Base-by-base conservation (phyloP, 2,888 invertebrate species). In the Amphiduros pacificus region DNA sequence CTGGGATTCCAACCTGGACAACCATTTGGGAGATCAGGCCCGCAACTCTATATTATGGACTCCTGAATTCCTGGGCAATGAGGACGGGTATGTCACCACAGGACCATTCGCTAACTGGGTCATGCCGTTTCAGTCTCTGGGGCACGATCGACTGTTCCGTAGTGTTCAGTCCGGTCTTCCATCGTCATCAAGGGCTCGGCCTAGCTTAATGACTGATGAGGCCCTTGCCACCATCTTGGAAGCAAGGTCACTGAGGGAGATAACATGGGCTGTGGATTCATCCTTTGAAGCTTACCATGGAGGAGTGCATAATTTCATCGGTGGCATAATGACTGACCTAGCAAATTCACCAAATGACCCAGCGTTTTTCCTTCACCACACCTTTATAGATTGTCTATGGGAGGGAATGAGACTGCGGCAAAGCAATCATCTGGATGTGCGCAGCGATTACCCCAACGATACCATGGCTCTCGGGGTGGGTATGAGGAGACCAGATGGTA, bases 1-100 rank as follows among this genome's bases (percentile, higher is more conserved):
- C 64, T 82, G 81, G 80, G 82, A 82, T 68, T 75, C 76, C 14
- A 75, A 77, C 0, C 66, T 81, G 31, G 82, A 82, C 64, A 67
- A 75, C 24, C 62, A 67, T 28, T 69, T 82, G 1, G 76, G 76
- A 0, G 76, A 77, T 0, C 69, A 73, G 26, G 74, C 79, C 36
- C 24, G 26, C 11, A 22, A 41, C 29, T 79, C 80, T 0, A 72
- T 80, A 6, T 71, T 81, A 28, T 82, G 80, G 76, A 74, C 77
- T 0, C 72, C 72, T 2, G 55, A 76, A 22, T 78, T 81, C 62
- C 55, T 81, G 48, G 82, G 82, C 9, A 74, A 76, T 29, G 71
- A 74, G 1, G 69, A 74, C 14, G 81, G 81, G 1, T 68, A 70
- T 6, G 77, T 82, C 4, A 65, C 53, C 3, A 70, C 67, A 27